Base-by-base conservation (phyloP, 1,140 invertebrate species). In the Vollenhovia emeryi region DNA sequence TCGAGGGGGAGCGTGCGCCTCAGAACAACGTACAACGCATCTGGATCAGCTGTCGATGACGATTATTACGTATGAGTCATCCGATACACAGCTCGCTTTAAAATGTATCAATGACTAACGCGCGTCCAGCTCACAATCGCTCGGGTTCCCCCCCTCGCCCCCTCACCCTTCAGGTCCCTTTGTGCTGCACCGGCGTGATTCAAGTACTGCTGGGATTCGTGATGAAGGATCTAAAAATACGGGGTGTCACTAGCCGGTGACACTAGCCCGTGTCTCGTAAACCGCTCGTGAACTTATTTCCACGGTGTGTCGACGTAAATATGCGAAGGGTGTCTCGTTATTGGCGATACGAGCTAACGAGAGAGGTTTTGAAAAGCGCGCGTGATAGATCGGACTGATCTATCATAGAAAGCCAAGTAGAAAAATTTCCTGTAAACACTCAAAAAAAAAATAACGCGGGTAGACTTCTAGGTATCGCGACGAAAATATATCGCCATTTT, bases 71-170 rank as follows among this genome's bases (percentile, higher is more conserved):
- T 86, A 83, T 92, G 91, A 92, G 89, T 92, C 91, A 92, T 84
- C 91, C 60, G 80, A 68, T 89, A 64, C 68, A 85, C 75, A 87
- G 89, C 76, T 88, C 85, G 86, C 78, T 92, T 92, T 92, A 91
- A 92, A 92, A 90, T 92, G 89, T 92, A 92, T 92, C 91, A 92
- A 92, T 91, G 91, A 92, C 91, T 92, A 92, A 92, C 91, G 79
- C 90, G 78, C 88, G 87, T 86, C 89, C 88, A 83, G 66, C 66
- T 59, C 84, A 88, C 84, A 62, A 66, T 79, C 78, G 78, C 13
- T 40, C 21, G 21, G 48, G 24, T n/a, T 30, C 18, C 18, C 48
- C 24, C 18, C 40, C 68, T 33, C 24, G 15, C n/a, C 15, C 24
- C 27, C 27, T 64, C 69, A 27, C 79, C 85, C 83, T 89, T 74